Conservation (phyloP, 2,113 vertebrate species). For the Theristicus caerulescens region DNA sequence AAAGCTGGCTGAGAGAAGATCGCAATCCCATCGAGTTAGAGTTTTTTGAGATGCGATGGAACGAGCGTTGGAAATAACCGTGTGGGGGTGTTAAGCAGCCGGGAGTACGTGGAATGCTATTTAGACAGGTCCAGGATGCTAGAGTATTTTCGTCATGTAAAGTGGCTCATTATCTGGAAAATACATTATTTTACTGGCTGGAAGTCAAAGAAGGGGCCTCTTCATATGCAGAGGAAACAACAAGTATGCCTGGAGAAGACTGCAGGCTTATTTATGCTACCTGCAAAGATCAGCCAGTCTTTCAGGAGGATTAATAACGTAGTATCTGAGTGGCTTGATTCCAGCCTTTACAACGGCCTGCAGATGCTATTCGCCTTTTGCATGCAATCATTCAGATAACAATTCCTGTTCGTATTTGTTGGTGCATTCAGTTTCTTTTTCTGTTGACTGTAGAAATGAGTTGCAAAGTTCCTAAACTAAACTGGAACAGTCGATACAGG, state of each 20-base stretch:
- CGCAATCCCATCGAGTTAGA: not conserved
- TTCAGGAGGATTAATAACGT: not conserved
- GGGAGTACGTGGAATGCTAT: slow-evolving; percentile 36
- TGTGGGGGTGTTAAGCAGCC: slow-evolving; percentile 36
- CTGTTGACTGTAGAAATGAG: not conserved
- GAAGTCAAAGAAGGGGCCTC: slow-evolving; percentile 58
- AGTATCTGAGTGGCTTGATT: not conserved
- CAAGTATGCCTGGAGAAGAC: not conserved
- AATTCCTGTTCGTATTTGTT: not conserved
- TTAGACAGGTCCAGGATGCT: slow-evolving; percentile 39
- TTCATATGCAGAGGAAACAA: slow-evolving; percentile 28
- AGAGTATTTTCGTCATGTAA: slow-evolving; percentile 39
- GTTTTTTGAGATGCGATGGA: slow-evolving; percentile 14
- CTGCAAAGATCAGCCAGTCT: slow-evolving; percentile 5
- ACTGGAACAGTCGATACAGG: not conserved
- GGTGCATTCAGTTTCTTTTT: not conserved
- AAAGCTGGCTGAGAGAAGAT: slow-evolving; percentile 29
- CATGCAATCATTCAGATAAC: not conserved
- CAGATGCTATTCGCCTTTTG: not conserved
- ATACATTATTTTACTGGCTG: slow-evolving; percentile 55
- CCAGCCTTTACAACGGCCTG: not conserved
- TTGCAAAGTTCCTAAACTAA: not conserved
- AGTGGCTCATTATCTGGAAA: slow-evolving; percentile 57
- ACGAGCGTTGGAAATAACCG: slow-evolving; percentile 19
- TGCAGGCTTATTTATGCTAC: slow-evolving; percentile 29